Conservation (phyloP, 2,113 vertebrate species). For the Colistium nudipinnis region DNA sequence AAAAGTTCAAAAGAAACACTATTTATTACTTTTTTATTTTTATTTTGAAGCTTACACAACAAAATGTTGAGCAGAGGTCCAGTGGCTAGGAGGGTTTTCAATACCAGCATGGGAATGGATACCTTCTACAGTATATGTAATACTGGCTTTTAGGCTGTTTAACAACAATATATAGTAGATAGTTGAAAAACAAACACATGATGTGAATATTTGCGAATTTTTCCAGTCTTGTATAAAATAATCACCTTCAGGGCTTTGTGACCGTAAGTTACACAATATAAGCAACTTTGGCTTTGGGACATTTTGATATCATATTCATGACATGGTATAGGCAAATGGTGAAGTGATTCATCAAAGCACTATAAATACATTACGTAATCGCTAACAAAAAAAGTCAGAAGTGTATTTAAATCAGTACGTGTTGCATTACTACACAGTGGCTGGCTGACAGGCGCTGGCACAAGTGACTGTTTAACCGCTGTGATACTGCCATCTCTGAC, state of each 20-base stretch:
- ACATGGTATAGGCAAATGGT: not conserved
- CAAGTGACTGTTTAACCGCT: not conserved
- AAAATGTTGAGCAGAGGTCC: not conserved
- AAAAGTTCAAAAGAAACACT: too few species aligned
- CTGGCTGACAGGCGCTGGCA: not conserved
- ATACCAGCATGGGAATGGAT: too few species aligned
- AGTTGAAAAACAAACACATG: too few species aligned
- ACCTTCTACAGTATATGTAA: too few species aligned
- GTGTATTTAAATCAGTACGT: not conserved
- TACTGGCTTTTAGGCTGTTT: not conserved
- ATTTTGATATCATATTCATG: not conserved
- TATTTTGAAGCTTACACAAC: too few species aligned
- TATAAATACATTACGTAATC: too few species aligned
- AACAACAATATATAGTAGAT: not conserved
- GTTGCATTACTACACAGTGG: not conserved
- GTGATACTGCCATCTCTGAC: conserved; percentile 1
- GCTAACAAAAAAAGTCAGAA: not conserved
- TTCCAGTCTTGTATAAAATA: not conserved
- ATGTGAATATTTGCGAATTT: not conserved
- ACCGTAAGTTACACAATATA: too few species aligned
- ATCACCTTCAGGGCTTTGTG: too few species aligned
- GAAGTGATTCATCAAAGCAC: not conserved
- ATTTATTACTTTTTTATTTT: too few species aligned
- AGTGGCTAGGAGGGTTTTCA: too few species aligned
- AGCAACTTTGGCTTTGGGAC: not conserved